These are phyloP conservation scores for Spodoptera picta DNA, from an alignment of 2,888 invertebrate genomes.

Conservation along the genomic window DNA sequence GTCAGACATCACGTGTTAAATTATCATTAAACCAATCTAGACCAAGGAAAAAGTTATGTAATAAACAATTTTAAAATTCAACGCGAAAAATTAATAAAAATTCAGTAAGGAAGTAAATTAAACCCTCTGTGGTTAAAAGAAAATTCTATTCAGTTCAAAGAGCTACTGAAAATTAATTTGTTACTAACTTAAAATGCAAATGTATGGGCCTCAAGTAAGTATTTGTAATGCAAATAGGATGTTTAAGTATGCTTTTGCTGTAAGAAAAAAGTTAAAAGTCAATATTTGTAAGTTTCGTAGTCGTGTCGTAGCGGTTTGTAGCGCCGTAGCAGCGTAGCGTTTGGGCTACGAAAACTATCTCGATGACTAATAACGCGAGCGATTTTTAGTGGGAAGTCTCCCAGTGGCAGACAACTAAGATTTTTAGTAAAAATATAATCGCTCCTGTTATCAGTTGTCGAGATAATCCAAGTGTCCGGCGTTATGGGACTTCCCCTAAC, in stretches of 20 bases:
- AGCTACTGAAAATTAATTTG: constrained; percentile 52
- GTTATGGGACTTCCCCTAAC: no score
- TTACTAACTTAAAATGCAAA: constrained; percentile 55
- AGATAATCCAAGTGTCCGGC: no score
- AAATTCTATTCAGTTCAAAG: constrained; percentile 29
- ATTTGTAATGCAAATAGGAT: constrained; percentile 60
- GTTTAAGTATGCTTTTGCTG: constrained; percentile 43
- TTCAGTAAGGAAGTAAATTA: constrained; percentile 13
- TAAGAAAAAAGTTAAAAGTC: constrained; percentile 32
- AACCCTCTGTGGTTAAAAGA: constrained; percentile 3
- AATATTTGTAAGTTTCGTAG: constrained; percentile 31
- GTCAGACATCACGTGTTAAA: constrained; percentile 22
- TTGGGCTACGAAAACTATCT: constrained; percentile 11
- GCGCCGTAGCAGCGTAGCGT: constrained; percentile 41
- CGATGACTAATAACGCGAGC: no score
- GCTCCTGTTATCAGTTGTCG: no score
- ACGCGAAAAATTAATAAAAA: constrained; percentile 32
- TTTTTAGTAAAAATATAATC: no score
- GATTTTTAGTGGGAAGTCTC: no score
- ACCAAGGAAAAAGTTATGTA: constrained; percentile 29
- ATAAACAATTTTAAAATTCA: constrained; percentile 34
- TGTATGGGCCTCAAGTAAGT: constrained; percentile 48
- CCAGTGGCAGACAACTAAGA: no score
- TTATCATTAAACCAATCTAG: constrained; percentile 6
- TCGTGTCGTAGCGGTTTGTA: constrained; percentile 39